phyloP scores from a whole-genome alignment of 1,140 invertebrate species.

The Temnothorax curvispinosus region DNA sequence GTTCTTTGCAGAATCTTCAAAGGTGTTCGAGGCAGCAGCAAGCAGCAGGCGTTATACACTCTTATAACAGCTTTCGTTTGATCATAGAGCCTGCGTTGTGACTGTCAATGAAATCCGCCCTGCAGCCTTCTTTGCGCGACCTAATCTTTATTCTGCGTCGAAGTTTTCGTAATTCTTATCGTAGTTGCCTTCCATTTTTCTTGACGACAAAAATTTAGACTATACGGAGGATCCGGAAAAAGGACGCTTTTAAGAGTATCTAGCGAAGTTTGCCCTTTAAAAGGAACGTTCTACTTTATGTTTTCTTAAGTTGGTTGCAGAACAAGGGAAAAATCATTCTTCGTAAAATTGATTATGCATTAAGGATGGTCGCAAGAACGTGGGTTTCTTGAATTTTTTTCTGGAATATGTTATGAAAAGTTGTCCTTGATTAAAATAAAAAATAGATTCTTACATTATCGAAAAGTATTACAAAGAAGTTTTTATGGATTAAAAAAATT shows the following conservation, averaged over 20 bases:
- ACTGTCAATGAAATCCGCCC: slow-evolving; percentile 40
- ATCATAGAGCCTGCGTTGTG: slow-evolving; percentile 3
- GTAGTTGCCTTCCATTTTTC: slow-evolving; percentile 14
- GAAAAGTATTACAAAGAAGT: neutral
- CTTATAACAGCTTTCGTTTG: slow-evolving; percentile 43
- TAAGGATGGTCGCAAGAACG: neutral
- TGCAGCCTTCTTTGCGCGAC: neutral
- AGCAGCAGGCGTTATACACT: slow-evolving; percentile 8
- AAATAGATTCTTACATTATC: neutral
- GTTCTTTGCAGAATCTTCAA: slow-evolving; percentile 36
- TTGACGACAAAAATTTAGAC: slow-evolving; percentile 37
- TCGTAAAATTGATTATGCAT: slow-evolving; percentile 41
- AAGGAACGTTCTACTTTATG: slow-evolving; percentile 34
- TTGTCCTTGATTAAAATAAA: neutral
- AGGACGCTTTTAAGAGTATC: slow-evolving; percentile 27
- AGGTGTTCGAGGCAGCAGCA: slow-evolving; percentile 14
- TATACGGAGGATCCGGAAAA: slow-evolving; percentile 27
- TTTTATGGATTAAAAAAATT: neutral
- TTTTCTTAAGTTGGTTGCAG: slow-evolving; percentile 21
- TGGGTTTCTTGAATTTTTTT: slow-evolving; percentile 19
- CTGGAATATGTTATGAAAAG: neutral
- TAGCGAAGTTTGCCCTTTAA: slow-evolving; percentile 40
- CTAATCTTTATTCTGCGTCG: slow-evolving; percentile 28
- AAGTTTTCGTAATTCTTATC: slow-evolving; percentile 51
- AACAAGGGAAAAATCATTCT: slow-evolving; percentile 32